Conservation (phyloP, 2,888 invertebrate species). For the Meiosimyza platycephala region DNA sequence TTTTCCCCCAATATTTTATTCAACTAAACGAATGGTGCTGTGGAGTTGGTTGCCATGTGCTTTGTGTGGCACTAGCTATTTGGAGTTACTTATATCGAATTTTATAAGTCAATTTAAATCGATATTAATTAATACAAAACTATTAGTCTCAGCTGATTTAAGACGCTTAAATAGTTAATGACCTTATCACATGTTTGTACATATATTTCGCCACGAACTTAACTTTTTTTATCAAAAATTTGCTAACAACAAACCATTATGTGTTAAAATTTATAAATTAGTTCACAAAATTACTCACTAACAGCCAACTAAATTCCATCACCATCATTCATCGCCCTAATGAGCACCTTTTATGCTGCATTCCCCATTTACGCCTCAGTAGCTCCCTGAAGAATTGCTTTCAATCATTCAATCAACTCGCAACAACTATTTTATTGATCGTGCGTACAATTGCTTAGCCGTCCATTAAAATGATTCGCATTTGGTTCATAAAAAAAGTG, state of each 20-base stretch:
- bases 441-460: background rate
- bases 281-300: too few relatives aligned
- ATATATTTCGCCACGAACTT: too few relatives aligned
- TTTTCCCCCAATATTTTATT: conserved; percentile 1
- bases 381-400: conserved; percentile 21
- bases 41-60: background rate
- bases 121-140: too few relatives aligned
- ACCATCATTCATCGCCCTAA: background rate
- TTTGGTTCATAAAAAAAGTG: too few relatives aligned
- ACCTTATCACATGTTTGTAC: too few relatives aligned
- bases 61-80: background rate
- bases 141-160: too few relatives aligned
- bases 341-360: conserved; percentile 29
- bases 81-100: background rate
- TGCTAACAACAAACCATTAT: background rate
- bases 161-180: too few relatives aligned
- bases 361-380: background rate
- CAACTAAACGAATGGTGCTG: too few relatives aligned
- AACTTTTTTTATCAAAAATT: conserved; percentile 26
- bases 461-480: too few relatives aligned
- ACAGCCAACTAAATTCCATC: too few relatives aligned
- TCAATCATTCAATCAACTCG: conserved; percentile 6
- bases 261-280: background rate
- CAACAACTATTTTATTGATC: background rate
- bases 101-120: too few relatives aligned